phyloP scores from a whole-genome alignment of 2,113 vertebrate species.

The Platysternon megacephalum region DNA sequence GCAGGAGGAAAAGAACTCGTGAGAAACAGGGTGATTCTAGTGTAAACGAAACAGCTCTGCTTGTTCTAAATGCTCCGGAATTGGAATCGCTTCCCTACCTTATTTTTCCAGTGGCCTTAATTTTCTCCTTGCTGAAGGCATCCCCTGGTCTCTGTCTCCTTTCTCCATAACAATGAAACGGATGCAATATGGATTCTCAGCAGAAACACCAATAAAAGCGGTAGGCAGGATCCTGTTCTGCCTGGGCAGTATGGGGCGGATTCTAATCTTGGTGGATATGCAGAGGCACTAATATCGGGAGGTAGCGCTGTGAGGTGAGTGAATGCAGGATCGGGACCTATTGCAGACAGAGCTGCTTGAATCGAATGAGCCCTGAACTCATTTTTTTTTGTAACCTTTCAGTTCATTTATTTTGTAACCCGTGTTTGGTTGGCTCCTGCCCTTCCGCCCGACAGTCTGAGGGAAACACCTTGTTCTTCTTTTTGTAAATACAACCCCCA shows the following conservation, averaged over 20 bases:
- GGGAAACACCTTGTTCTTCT: constrained; percentile 13
- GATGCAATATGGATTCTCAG: background rate
- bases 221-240: background rate
- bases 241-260: no score
- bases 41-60: no score
- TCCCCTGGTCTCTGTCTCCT: background rate
- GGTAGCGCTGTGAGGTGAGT: background rate
- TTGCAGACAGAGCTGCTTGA: background rate
- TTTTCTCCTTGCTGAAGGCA: background rate
- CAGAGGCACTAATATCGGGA: background rate
- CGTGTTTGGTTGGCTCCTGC: constrained; percentile 31
- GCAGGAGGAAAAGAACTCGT: background rate
- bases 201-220: background rate
- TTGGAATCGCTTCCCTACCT: background rate
- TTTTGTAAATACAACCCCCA: constrained; percentile 67
- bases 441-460: constrained; percentile 32
- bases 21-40: background rate
- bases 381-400: background rate
- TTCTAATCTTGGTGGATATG: background rate
- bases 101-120: background rate
- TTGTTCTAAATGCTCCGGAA: background rate
- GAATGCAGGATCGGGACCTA: background rate
- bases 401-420: background rate
- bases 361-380: background rate
- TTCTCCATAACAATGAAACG: background rate